Conservation (phyloP, 2,113 vertebrate species). For the Pollachius pollachius region DNA sequence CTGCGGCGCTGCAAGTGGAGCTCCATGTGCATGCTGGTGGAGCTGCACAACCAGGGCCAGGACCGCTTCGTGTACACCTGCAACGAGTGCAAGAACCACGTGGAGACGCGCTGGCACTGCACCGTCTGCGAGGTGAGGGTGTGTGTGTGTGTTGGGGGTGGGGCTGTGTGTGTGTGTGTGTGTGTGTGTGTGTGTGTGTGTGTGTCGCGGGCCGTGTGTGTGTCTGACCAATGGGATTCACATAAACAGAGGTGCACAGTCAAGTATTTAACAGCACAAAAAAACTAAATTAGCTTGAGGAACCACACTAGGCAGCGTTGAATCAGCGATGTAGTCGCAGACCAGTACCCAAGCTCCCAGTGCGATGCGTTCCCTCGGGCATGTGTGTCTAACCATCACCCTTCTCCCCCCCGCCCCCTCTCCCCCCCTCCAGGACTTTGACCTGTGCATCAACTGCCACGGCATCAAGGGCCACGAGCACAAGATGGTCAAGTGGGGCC, state of each 20-base stretch:
- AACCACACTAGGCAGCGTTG: too few species aligned
- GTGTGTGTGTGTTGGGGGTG: neutral
- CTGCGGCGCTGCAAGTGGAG: slow-evolving; percentile 96
- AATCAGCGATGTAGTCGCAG: too few species aligned
- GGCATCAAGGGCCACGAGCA: slow-evolving; percentile 94
- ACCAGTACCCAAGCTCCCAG: too few species aligned
- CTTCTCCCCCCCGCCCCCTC: neutral
- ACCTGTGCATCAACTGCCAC: slow-evolving; percentile 98
- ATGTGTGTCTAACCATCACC: too few species aligned
- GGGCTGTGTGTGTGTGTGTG: neutral
- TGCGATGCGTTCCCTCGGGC: too few species aligned
- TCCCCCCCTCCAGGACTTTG: slow-evolving; percentile 83
- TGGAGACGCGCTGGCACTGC: slow-evolving; percentile 97
- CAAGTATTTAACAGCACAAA: too few species aligned
- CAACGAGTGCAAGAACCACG: slow-evolving; percentile 98
- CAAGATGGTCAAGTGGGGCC: slow-evolving; percentile 98
- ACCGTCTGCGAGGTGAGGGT: slow-evolving; percentile 92
- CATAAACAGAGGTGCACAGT: too few species aligned
- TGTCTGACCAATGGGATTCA: too few species aligned
- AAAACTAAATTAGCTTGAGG: too few species aligned
- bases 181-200: too few species aligned
- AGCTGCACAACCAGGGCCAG: slow-evolving; percentile 96
- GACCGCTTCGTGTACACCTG: slow-evolving; percentile 99
- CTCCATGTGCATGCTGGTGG: slow-evolving; percentile 96
- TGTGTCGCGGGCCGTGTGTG: too few species aligned